Percentiles rank a stretch among this genome's conserved stretches.
Conservation (phyloP, 2,113 vertebrate genomes). For the Phoxinus phoxinus region DNA sequence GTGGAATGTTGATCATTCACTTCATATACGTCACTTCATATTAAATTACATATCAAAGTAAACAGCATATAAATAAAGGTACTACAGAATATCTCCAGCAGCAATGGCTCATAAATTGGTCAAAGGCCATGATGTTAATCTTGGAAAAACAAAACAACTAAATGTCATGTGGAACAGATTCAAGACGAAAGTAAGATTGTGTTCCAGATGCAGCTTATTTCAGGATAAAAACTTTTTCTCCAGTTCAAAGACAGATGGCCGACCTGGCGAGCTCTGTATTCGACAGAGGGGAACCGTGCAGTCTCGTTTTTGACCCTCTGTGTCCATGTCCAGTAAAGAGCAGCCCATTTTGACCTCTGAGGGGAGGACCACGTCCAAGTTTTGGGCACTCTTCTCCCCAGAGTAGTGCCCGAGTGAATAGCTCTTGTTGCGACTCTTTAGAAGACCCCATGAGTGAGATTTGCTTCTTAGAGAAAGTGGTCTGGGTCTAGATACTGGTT, state of each 20-base stretch:
- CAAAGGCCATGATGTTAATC: constrained; percentile 36
- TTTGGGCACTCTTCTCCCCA: constrained; percentile 67
- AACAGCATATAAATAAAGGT: constrained; percentile 67
- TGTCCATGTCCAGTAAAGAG: constrained; percentile 84
- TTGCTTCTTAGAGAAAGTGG: constrained; percentile 77
- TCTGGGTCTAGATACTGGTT: constrained; percentile 70
- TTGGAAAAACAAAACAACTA: neutral
- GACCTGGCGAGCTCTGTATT: constrained; percentile 79
- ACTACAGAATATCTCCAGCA: constrained; percentile 69
- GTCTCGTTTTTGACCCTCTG: constrained; percentile 88
- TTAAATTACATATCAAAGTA: constrained; percentile 81
- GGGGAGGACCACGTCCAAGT: constrained; percentile 66
- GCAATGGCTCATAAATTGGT: constrained; percentile 69
- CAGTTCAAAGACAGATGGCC: constrained; percentile 81
- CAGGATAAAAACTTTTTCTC: constrained; percentile 89
- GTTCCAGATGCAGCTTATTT: constrained; percentile 43
- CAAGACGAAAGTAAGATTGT: neutral
- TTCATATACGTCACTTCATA: constrained; percentile 69
- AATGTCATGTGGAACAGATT: constrained; percentile 11
- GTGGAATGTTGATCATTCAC: constrained; percentile 64
- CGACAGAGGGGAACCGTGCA: constrained; percentile 86
- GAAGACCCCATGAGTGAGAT: constrained; percentile 76
- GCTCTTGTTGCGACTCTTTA: constrained; percentile 77
- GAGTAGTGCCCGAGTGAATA: constrained; percentile 74
- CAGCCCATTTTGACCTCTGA: constrained; percentile 74